phyloP scores from a whole-genome alignment of 2,113 vertebrate genomes.

The Labeo catla region DNA sequence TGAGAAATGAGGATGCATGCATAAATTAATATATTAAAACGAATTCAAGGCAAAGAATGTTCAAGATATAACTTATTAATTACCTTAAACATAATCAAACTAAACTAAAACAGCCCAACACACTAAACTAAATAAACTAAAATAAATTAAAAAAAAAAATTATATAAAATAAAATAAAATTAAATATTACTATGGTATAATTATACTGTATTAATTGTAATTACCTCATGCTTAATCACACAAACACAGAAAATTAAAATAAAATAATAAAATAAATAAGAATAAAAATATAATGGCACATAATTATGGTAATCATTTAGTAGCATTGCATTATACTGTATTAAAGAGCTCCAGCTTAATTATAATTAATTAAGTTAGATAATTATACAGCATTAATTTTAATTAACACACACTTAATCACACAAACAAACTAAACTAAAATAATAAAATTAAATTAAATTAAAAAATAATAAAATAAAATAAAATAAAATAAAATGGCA shows the following conservation, averaged over 20 bases:
- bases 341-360: too few relatives aligned
- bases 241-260: background rate
- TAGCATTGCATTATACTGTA: too few relatives aligned
- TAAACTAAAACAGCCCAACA: background rate
- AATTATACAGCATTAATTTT: background rate
- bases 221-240: background rate
- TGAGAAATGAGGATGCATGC: slow-evolving; percentile 21
- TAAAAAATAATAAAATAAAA: too few relatives aligned
- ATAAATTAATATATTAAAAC: slow-evolving; percentile 14
- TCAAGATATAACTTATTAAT: background rate
- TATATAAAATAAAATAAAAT: background rate
- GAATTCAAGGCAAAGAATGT: background rate
- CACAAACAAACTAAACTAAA: too few relatives aligned
- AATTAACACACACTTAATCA: too few relatives aligned
- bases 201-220: background rate
- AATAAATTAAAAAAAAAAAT: too few relatives aligned
- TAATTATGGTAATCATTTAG: too few relatives aligned
- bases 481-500: too few relatives aligned
- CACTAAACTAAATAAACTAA: background rate
- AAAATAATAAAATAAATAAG: too few relatives aligned
- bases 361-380: background rate
- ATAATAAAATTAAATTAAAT: too few relatives aligned
- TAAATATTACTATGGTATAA: background rate
- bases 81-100: background rate
- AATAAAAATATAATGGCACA: too few relatives aligned